Evolutionary conservation across 1,140 invertebrate species (phyloP).

Genomic region (Polypedilum pembai): DNA sequence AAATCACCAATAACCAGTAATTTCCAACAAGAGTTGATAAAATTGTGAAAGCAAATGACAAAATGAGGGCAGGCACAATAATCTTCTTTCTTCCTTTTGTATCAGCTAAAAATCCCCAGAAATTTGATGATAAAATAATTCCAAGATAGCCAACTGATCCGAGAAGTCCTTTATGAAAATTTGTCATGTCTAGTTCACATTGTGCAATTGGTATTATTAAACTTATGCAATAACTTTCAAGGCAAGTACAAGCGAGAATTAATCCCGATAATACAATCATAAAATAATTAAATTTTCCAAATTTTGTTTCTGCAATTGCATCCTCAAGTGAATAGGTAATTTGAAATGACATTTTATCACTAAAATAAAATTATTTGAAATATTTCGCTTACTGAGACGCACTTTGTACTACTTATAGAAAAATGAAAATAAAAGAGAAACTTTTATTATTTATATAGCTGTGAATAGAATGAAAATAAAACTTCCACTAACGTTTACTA

Average conservation of each 20-base stretch:
- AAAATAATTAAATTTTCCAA: slow-evolving; percentile 56
- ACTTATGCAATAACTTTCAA: slow-evolving; percentile 54
- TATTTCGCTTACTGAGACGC: too few relatives aligned
- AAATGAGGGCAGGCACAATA: slow-evolving; percentile 46
- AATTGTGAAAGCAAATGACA: slow-evolving; percentile 47
- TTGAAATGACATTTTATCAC: too few relatives aligned
- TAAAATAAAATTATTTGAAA: too few relatives aligned
- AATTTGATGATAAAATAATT: slow-evolving; percentile 38
- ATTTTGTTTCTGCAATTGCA: slow-evolving; percentile 39
- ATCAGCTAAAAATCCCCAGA: slow-evolving; percentile 43
- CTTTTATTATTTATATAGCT: too few relatives aligned
- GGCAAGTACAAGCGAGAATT: slow-evolving; percentile 50
- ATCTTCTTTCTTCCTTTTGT: slow-evolving; percentile 40
- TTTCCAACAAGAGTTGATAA: slow-evolving; percentile 45
- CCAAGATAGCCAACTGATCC: slow-evolving; percentile 33
- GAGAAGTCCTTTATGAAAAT: slow-evolving; percentile 53
- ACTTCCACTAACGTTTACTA: too few relatives aligned
- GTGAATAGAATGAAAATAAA: too few relatives aligned
- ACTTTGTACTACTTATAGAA: too few relatives aligned
- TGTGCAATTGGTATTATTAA: slow-evolving; percentile 58
- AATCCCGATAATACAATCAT: slow-evolving; percentile 49
- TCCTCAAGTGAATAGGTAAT: not conserved
- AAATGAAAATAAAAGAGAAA: too few relatives aligned
- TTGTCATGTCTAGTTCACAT: slow-evolving; percentile 55
- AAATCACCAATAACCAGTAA: slow-evolving; percentile 47